These are phyloP conservation scores for Rallus limicola DNA, from an alignment of 2,113 vertebrate genomes.

Conservation along the genomic window DNA sequence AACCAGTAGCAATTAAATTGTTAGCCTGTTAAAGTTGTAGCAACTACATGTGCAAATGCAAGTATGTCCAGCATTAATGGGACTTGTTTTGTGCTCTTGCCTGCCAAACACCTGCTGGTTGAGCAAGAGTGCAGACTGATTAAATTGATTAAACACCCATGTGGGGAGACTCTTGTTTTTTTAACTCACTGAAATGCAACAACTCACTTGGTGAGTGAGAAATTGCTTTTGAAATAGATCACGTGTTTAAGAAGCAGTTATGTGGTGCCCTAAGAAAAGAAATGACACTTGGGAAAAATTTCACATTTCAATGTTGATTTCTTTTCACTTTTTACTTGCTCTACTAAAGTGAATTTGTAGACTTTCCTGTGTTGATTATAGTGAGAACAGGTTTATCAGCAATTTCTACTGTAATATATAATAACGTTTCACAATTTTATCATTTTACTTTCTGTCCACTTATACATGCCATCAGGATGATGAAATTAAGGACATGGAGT, in stretches of 20 bases:
- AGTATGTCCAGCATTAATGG: neutral
- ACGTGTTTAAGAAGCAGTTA: neutral
- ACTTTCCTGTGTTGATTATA: neutral
- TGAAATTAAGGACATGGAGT: neutral
- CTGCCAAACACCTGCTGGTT: conserved; percentile 37
- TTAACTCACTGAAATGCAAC: conserved; percentile 10
- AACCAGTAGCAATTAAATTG: neutral
- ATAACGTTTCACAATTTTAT: neutral
- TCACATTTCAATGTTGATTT: neutral
- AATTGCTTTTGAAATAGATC: neutral
- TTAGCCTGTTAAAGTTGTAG: neutral
- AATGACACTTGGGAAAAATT: neutral
- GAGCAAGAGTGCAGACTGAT: neutral
- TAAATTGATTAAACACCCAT: conserved; percentile 39
- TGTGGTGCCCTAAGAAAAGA: neutral
- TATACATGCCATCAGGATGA: neutral
- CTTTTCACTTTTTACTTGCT: neutral
- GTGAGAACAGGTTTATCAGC: neutral
- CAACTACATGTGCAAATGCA: neutral
- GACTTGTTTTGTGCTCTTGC: conserved; percentile 14
- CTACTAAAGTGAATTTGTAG: neutral
- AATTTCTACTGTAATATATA: neutral
- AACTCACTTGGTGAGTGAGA: neutral
- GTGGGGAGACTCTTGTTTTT: neutral
- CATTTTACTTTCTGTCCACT: neutral